These are phyloP conservation scores for Chaetops frenatus DNA, from an alignment of 2,113 vertebrate species.

Conservation along the genomic window DNA sequence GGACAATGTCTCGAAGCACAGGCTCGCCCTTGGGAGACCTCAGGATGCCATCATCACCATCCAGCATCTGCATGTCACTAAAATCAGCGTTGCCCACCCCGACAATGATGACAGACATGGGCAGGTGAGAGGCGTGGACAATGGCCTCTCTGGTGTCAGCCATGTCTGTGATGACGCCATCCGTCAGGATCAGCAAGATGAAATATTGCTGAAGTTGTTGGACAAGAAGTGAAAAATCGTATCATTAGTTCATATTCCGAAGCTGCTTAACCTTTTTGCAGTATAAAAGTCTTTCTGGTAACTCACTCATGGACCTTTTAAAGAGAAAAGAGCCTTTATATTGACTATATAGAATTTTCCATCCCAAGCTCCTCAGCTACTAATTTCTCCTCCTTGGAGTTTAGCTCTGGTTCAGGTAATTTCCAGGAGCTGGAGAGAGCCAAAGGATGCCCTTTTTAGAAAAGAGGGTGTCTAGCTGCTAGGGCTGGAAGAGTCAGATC, in stretches of 20 bases:
- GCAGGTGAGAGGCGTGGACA: constrained; percentile 93
- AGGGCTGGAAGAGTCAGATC: background rate
- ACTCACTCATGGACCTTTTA: background rate
- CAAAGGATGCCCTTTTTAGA: background rate
- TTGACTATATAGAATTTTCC: background rate
- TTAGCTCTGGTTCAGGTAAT: background rate
- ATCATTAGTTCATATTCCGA: background rate
- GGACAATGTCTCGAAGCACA: constrained; percentile 92
- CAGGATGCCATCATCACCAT: constrained; percentile 91
- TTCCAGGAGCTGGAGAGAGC: background rate
- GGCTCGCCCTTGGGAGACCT: constrained; percentile 91
- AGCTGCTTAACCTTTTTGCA: background rate
- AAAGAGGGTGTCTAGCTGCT: background rate
- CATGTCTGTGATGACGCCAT: constrained; percentile 98
- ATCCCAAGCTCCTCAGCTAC: background rate
- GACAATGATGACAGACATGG: constrained; percentile 98
- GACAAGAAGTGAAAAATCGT: background rate
- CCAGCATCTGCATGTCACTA: constrained; percentile 97
- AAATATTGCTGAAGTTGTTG: constrained; percentile 87
- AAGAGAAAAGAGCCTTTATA: background rate
- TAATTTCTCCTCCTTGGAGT: background rate
- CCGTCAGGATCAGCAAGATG: constrained; percentile 94
- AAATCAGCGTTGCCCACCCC: constrained; percentile 93
- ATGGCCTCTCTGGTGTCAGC: constrained; percentile 95
- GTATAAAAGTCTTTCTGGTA: background rate